Evolutionary conservation across 2,888 invertebrate species (phyloP), one percentile per base, ranked within the genome.

Genomic region (Diarsia brunnea): DNA sequence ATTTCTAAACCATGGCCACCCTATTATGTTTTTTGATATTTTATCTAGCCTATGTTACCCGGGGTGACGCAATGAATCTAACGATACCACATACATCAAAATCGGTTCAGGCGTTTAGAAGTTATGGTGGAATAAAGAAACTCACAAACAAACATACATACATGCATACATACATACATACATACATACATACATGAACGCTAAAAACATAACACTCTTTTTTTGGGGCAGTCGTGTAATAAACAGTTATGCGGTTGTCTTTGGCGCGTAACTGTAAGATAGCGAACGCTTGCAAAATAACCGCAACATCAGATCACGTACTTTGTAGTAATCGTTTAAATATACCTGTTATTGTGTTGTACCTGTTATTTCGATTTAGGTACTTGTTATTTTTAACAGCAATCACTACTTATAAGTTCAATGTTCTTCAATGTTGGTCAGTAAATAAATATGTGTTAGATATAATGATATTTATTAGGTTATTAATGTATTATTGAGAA

Each of bases 221-320:
- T n/a, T n/a, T n/a, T n/a, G n/a, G n/a, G n/a, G n/a, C n/a, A n/a
- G n/a, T n/a, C n/a, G n/a, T n/a, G n/a, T n/a, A n/a, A 75, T 65
- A 69, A 78, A 82, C 84, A 86, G 87, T 81, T 80, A 84, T 68
- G 77, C 73, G 79, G 81, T 80, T 82, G 73, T 80, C 73, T 81
- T 67, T 68, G 73, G 69, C 76, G 69, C 70, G 76, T 81, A 87
- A 84, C 84, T 81, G 87, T 85, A 68, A 77, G 61, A 72, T 67
- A 63, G 85, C 85, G 66, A 82, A 85, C 67, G 82, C 79, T 87
- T 75, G 84, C 85, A 78, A 85, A 87, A 87, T 79, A 84, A 87
- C 79, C 73, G 66, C 81, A 81, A 70, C 73, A 72, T 75, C 80
- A 51, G 68, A 85, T 77, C 86, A 87, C 85, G 87, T 87, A 71